Conservation (phyloP, 2,888 invertebrate species). For the Drosophila melanosoma region DNA sequence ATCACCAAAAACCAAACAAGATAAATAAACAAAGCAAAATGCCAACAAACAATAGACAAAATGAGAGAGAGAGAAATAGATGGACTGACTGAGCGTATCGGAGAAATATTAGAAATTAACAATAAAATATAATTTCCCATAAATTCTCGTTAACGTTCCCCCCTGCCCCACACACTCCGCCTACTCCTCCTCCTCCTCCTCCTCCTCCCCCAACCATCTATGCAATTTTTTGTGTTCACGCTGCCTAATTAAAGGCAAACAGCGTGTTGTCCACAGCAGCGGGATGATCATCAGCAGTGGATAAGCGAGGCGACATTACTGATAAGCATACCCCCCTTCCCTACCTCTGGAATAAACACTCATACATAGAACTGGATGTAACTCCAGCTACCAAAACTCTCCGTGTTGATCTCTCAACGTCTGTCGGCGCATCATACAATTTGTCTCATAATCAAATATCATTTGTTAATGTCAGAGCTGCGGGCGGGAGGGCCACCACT, state of each 20-base stretch:
- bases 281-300: slow-evolving; percentile 37
- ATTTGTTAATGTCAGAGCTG: slow-evolving; percentile 76
- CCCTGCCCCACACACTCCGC: background rate
- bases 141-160: slow-evolving; percentile 75
- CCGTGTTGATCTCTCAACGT: slow-evolving; percentile 25
- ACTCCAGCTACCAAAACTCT: background rate
- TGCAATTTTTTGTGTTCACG: slow-evolving; percentile 67
- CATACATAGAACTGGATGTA: background rate
- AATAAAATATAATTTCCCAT: slow-evolving; percentile 79
- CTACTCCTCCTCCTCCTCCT: too few relatives aligned
- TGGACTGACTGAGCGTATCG: slow-evolving; percentile 29
- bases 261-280: slow-evolving; percentile 48
- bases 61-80: slow-evolving; percentile 18
- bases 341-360: background rate
- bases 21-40: slow-evolving; percentile 61
- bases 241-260: slow-evolving; percentile 77
- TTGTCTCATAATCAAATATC: slow-evolving; percentile 81
- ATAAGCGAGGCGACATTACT: slow-evolving; percentile 36
- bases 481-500: slow-evolving; percentile 44
- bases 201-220: slow-evolving; percentile 5
- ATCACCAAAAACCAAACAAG: slow-evolving; percentile 44
- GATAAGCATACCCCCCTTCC: slow-evolving; percentile 52
- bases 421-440: slow-evolving; percentile 73
- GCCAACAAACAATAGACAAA: slow-evolving; percentile 50
- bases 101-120: slow-evolving; percentile 76